Evolutionary conservation across 2,797 vertebrate genomes (phyloP).

Genomic region (Poeciliopsis gracilis): DNA sequence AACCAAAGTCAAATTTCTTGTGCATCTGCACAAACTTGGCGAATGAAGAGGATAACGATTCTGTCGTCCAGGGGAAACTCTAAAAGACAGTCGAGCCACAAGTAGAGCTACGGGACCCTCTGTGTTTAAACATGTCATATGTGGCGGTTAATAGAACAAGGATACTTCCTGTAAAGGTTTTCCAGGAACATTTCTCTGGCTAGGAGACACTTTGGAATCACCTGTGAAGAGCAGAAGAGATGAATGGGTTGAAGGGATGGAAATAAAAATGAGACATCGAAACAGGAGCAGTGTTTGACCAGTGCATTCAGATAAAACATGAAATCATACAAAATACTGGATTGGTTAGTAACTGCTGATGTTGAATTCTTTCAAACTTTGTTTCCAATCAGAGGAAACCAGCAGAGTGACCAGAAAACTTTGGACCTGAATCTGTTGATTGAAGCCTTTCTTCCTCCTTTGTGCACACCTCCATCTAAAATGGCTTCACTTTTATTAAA

Average conservation of each 20-base stretch:
- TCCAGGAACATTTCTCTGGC: not conserved
- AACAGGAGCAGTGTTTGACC: not conserved
- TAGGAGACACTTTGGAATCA: not conserved
- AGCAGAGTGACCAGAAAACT: not conserved
- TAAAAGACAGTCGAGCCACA: not conserved
- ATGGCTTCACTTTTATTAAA: constrained; percentile 7
- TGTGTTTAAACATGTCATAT: not conserved
- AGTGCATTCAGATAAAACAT: not conserved
- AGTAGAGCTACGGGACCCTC: not conserved
- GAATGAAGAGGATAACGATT: not conserved
- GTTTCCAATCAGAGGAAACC: not conserved
- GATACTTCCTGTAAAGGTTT: not conserved
- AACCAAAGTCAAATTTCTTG: not conserved
- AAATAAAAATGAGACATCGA: not conserved
- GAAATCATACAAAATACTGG: not conserved
- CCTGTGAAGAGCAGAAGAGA: not conserved
- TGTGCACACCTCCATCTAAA: not conserved
- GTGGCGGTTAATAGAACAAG: not conserved
- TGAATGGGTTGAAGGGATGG: not conserved
- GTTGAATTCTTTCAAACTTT: not conserved
- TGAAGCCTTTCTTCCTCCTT: constrained; percentile 15
- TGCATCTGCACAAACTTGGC: not conserved
- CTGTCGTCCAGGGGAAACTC: not conserved
- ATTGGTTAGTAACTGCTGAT: not conserved
- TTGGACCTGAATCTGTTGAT: not conserved